A percentile compares a stretch with the other conserved stretches of the same genome.
Evolutionary conservation across 2,113 vertebrate species (phyloP).

Genomic region (Microcebus murinus): DNA sequence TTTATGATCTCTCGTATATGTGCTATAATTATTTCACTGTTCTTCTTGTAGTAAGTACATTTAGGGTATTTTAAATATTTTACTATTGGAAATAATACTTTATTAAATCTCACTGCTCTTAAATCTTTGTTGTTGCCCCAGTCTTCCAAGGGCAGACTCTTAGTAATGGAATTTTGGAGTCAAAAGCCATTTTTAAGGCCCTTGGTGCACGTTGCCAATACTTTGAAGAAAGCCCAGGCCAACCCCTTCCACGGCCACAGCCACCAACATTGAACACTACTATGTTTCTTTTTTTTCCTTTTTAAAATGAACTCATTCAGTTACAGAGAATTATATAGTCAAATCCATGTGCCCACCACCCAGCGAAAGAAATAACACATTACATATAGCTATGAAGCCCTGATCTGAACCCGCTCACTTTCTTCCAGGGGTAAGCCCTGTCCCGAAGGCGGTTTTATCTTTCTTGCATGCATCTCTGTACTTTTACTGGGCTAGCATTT

Average conservation of each 20-base stretch:
- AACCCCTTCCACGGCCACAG: background rate
- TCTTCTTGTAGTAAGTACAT: background rate
- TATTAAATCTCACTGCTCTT: background rate
- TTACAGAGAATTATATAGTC: background rate
- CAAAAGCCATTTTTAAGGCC: background rate
- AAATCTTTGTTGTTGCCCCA: background rate
- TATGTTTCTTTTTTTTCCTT: background rate
- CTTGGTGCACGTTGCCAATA: background rate
- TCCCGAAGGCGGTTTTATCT: background rate
- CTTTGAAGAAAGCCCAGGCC: background rate
- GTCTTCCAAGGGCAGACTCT: background rate
- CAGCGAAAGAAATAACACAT: background rate
- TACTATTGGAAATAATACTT: conserved; percentile 4
- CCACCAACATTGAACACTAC: background rate
- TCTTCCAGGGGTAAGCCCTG: background rate
- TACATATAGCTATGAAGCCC: rapidly evolving
- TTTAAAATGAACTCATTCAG: background rate
- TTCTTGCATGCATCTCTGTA: background rate
- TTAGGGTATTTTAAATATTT: conserved; percentile 49
- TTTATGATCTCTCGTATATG: background rate
- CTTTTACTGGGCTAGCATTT: background rate
- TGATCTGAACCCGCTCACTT: background rate
- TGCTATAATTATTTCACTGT: background rate
- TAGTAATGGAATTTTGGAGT: background rate
- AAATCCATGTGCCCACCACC: background rate